Percentiles rank a stretch among this genome's conserved stretches.
phyloP scores from a whole-genome alignment of 2,797 vertebrate species.

The Argentina silus region DNA sequence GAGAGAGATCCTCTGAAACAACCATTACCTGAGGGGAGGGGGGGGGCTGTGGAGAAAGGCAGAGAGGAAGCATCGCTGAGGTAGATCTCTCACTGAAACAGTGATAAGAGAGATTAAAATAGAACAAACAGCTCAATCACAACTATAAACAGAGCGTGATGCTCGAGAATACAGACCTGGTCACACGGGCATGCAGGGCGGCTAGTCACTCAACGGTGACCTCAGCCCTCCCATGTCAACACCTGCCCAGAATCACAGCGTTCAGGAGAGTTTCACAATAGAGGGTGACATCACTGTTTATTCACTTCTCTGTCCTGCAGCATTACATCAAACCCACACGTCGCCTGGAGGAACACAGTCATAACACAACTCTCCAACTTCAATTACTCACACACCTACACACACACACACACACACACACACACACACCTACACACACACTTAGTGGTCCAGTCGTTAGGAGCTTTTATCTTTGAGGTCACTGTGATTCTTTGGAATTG shows the following conservation, averaged over 20 bases:
- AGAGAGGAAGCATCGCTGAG: neutral
- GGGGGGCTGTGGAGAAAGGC: neutral
- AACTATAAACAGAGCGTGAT: neutral
- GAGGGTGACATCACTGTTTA: slow-evolving; percentile 52
- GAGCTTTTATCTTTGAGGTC: slow-evolving; percentile 17
- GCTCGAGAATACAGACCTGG: too few species aligned
- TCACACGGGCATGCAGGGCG: slow-evolving; percentile 46
- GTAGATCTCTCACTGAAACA: neutral
- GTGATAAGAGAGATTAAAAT: neutral
- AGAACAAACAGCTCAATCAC: too few species aligned
- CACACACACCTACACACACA: neutral
- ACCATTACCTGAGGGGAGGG: neutral
- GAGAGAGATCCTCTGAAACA: neutral
- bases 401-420: neutral
- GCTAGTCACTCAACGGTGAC: slow-evolving; percentile 47
- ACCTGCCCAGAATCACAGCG: slow-evolving; percentile 60
- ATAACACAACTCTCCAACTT: neutral
- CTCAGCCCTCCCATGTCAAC: slow-evolving; percentile 65
- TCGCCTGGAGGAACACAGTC: neutral
- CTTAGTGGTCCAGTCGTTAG: neutral
- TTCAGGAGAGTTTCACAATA: slow-evolving; percentile 45
- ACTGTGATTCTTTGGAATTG: slow-evolving; percentile 25
- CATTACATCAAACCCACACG: slow-evolving; percentile 13
- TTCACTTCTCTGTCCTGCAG: slow-evolving; percentile 27
- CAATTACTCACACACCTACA: neutral